Evolutionary conservation across 1,140 invertebrate genomes (phyloP).

Genomic region (Heliconius himera): DNA sequence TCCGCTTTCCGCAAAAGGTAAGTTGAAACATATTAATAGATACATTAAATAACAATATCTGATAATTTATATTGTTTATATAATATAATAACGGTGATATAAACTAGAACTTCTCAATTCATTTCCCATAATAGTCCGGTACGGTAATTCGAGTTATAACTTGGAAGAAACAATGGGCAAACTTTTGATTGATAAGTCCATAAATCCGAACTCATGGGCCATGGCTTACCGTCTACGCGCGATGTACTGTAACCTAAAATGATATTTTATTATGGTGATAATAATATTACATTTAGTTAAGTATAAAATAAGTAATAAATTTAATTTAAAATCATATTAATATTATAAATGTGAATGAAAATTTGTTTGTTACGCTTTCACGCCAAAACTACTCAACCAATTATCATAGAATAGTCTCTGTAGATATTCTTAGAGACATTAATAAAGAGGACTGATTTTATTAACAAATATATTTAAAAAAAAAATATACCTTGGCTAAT

Average conservation of each 20-base stretch:
- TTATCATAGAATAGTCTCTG: no score
- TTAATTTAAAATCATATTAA: no score
- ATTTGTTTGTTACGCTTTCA: no score
- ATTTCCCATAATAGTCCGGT: constrained; percentile 32
- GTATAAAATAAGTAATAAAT: no score
- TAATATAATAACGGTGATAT: not conserved
- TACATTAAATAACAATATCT: not conserved
- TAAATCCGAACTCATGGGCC: constrained; percentile 35
- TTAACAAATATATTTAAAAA: no score
- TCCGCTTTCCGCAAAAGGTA: no score
- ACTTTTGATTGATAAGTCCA: constrained; percentile 53
- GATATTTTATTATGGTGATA: not conserved
- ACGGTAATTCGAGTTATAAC: constrained; percentile 37
- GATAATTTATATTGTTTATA: constrained; percentile 1
- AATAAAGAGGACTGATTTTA: no score
- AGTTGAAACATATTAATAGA: not conserved
- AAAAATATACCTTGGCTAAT: no score
- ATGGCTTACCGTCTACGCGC: constrained; percentile 3
- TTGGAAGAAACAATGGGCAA: constrained; percentile 43
- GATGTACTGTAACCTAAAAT: not conserved
- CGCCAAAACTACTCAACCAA: no score
- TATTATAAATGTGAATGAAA: no score
- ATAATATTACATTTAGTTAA: not conserved
- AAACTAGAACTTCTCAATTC: constrained; percentile 30
- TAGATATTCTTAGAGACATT: no score